Evolutionary conservation across 2,113 vertebrate species (phyloP).

Genomic region (Dolichallabes microphthalmus): DNA sequence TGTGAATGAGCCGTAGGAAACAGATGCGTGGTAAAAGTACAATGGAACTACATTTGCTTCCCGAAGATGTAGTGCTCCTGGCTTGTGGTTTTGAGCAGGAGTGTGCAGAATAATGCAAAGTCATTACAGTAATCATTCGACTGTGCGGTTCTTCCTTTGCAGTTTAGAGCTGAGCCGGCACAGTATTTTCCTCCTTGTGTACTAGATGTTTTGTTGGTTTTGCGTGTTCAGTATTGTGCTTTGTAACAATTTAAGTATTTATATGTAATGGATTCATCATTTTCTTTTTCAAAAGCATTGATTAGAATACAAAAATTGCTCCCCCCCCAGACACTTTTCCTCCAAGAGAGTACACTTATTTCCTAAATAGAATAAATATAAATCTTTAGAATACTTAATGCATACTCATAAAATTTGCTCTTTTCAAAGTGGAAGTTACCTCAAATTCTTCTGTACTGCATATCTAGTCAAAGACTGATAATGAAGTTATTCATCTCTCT

Average conservation of each 20-base stretch:
- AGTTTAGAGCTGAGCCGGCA: too few relatives aligned
- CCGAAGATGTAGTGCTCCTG: not conserved
- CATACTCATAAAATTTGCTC: too few relatives aligned
- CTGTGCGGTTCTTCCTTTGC: not conserved
- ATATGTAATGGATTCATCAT: not conserved
- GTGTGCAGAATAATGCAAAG: not conserved
- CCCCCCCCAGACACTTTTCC: too few relatives aligned
- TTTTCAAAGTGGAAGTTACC: too few relatives aligned
- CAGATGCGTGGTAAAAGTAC: not conserved
- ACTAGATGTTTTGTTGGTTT: not conserved
- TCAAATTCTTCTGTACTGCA: too few relatives aligned
- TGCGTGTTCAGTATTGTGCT: not conserved
- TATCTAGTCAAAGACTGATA: too few relatives aligned
- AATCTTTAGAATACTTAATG: too few relatives aligned
- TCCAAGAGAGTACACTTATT: too few relatives aligned
- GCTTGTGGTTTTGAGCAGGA: not conserved
- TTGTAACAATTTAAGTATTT: not conserved
- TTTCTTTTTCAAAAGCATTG: not conserved
- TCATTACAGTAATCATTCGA: not conserved
- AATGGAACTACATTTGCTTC: not conserved
- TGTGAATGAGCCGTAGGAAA: not conserved
- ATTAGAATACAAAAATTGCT: not conserved
- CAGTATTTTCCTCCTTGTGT: not conserved
- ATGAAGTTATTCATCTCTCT: too few relatives aligned
- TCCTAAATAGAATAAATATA: too few relatives aligned